A percentile compares a stretch with the other conserved stretches of the same genome.
These are phyloP conservation scores for Leptodactylus fallax DNA, from an alignment of 2,797 vertebrate species.

Conservation along the genomic window DNA sequence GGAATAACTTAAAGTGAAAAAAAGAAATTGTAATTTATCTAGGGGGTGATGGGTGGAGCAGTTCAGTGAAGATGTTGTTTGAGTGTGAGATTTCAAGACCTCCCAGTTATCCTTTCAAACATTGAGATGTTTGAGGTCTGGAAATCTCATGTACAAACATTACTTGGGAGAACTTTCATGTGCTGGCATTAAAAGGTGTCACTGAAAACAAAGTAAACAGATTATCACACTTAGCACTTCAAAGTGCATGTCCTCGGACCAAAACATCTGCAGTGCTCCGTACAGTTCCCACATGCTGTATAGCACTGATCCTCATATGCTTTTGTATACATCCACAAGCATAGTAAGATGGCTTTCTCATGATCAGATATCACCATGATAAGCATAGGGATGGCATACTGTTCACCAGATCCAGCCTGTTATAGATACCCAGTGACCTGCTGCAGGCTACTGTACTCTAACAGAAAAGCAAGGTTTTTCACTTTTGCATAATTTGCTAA, in stretches of 20 bases:
- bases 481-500: too few species aligned
- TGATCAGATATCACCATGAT: too few species aligned
- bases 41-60: conserved; percentile 10
- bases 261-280: conserved; percentile 50
- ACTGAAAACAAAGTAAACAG: conserved; percentile 57
- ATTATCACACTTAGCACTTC: conserved; percentile 64
- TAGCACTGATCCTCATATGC: not conserved
- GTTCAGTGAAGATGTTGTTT: conserved; percentile 52
- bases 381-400: too few species aligned
- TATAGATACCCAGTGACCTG: too few species aligned
- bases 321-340: not conserved
- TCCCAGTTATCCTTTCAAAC: conserved; percentile 58
- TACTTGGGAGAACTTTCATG: conserved; percentile 57
- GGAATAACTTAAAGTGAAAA: not conserved
- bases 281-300: conserved; percentile 49
- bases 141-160: conserved; percentile 60
- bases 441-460: too few species aligned
- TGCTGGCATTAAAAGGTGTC: conserved; percentile 60
- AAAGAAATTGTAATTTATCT: conserved; percentile 39
- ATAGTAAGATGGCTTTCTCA: not conserved
- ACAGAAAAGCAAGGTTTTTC: too few species aligned
- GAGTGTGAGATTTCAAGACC: conserved; percentile 63
- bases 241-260: conserved; percentile 51
- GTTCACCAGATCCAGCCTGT: too few species aligned
- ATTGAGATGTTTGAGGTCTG: conserved; percentile 58